Evolutionary conservation across 2,888 invertebrate genomes (phyloP).

Genomic region (Ptychoptera contaminata): DNA sequence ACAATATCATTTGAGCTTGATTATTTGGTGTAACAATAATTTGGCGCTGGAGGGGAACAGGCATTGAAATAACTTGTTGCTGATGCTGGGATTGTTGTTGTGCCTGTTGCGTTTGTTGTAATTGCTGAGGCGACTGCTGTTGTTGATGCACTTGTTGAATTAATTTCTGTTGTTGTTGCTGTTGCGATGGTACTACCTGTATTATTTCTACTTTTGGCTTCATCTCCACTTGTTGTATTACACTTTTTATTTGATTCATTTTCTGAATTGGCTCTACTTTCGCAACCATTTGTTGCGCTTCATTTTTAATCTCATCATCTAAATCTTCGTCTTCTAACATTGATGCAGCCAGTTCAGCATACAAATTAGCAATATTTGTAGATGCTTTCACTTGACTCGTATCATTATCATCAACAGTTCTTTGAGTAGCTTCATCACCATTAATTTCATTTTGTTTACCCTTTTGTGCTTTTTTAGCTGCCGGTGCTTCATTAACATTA

Average conservation of each 20-base stretch:
- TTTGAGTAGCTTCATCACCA: conserved; percentile 31
- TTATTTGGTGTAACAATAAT: conserved; percentile 23
- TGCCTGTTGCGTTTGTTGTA: conserved; percentile 14
- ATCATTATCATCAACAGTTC: conserved; percentile 34
- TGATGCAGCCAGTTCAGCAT: conserved; percentile 71
- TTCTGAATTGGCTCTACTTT: conserved; percentile 11
- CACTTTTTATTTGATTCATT: neutral
- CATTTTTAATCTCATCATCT: conserved; percentile 18
- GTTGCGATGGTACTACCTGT: conserved; percentile 5
- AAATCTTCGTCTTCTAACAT: conserved; percentile 66
- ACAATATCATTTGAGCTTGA: conserved; percentile 17
- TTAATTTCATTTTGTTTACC: conserved; percentile 27
- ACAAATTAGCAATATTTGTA: conserved; percentile 70
- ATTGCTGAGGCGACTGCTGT: conserved; percentile 8
- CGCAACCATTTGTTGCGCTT: conserved; percentile 1
- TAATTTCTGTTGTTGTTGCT: conserved; percentile 14
- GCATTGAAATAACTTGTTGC: conserved; percentile 23
- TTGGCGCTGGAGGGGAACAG: conserved; percentile 23
- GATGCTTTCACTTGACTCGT: conserved; percentile 33
- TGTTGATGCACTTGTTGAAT: neutral
- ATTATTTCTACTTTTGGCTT: too few species aligned
- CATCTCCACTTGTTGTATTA: too few species aligned
- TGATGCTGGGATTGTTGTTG: conserved; percentile 16
- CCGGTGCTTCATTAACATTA: conserved; percentile 17
- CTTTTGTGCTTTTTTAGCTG: conserved; percentile 15